A percentile compares a stretch with the other conserved stretches of the same genome.
Evolutionary conservation across 2,797 vertebrate genomes (phyloP).

Genomic region (Threskiornis aethiopicus): DNA sequence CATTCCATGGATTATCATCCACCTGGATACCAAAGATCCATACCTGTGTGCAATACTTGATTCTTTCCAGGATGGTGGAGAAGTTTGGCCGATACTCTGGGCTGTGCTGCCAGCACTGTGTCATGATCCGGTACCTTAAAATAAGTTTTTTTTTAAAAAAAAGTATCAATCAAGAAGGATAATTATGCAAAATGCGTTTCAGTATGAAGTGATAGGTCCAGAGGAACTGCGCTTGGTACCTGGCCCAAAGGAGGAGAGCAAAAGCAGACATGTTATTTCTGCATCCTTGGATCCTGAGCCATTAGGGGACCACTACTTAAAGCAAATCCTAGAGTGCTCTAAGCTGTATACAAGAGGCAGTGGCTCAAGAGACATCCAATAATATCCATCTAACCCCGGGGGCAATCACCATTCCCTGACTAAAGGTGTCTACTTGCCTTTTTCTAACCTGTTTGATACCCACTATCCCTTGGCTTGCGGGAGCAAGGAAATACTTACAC

Average conservation of each 20-base stretch:
- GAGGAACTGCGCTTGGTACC: not conserved
- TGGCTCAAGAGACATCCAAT: not conserved
- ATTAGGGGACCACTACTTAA: not conserved
- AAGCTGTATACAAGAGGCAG: not conserved
- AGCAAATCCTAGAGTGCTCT: not conserved
- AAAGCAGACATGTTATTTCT: not conserved
- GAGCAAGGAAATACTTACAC: constrained; percentile 81
- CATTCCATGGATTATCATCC: not conserved
- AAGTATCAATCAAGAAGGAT: not conserved
- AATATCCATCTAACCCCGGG: not conserved
- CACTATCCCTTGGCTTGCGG: not conserved
- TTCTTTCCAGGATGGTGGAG: constrained; percentile 88
- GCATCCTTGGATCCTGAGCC: not conserved
- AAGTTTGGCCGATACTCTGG: constrained; percentile 90
- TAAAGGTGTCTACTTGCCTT: not conserved
- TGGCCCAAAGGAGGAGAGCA: not conserved
- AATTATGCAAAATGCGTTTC: not conserved
- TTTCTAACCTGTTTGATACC: not conserved
- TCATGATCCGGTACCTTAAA: constrained; percentile 89
- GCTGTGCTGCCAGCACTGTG: constrained; percentile 93
- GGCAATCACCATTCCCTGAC: not conserved
- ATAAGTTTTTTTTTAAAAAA: not conserved
- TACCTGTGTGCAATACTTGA: constrained; percentile 93
- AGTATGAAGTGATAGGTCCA: not conserved
- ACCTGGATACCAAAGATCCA: not conserved